phyloP scores from a whole-genome alignment of 1,140 invertebrate species.

The Brachystomella parvula region DNA sequence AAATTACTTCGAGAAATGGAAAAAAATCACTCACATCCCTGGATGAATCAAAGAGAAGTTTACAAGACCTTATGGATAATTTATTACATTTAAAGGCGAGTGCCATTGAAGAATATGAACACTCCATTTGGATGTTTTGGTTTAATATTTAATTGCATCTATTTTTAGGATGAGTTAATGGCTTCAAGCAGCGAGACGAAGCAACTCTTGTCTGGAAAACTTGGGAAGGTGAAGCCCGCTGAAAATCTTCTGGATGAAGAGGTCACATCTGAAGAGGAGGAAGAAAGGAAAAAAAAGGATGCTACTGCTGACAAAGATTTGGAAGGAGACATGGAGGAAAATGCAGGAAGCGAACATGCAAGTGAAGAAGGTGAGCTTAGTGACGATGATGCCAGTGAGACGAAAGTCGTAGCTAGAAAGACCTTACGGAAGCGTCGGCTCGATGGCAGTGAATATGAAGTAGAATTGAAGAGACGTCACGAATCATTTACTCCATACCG shows the following conservation, averaged over 20 bases:
- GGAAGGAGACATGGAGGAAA: neutral
- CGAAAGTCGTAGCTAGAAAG: neutral
- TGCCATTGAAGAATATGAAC: neutral
- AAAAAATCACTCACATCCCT: neutral
- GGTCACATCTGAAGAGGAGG: neutral
- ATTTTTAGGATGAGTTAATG: neutral
- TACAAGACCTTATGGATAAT: neutral
- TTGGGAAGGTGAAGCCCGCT: neutral
- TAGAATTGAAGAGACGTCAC: constrained; percentile 5
- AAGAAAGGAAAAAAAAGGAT: too few species aligned
- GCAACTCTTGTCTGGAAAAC: neutral
- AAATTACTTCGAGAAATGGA: neutral
- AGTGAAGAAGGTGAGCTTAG: neutral
- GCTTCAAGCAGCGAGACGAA: neutral
- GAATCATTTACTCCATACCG: constrained; percentile 61
- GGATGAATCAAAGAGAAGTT: neutral
- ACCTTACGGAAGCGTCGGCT: neutral
- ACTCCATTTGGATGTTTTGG: neutral
- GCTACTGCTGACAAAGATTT: neutral
- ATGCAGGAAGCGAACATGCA: neutral
- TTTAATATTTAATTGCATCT: neutral
- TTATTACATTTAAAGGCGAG: neutral
- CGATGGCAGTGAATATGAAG: neutral
- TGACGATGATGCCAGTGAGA: neutral
- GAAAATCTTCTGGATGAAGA: neutral